Conservation (phyloP, 2,113 vertebrate genomes). For the Riparia riparia region DNA sequence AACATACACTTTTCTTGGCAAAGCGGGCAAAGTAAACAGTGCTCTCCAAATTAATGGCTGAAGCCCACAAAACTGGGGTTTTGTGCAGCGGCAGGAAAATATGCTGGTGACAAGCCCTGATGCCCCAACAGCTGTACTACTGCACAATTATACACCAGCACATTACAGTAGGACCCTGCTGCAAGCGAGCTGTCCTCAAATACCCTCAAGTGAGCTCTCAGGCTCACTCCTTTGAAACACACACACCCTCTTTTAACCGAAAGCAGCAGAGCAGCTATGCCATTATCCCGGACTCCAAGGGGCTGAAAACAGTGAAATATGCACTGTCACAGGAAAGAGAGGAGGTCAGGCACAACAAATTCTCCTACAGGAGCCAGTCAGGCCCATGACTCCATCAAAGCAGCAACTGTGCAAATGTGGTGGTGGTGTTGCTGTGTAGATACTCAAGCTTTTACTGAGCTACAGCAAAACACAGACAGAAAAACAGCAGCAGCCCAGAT, state of each 20-base stretch:
- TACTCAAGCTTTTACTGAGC: fast-evolving
- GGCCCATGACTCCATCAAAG: neutral
- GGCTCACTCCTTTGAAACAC: neutral
- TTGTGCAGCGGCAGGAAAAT: neutral
- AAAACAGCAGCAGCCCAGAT: neutral
- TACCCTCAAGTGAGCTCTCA: neutral
- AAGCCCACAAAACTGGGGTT: neutral
- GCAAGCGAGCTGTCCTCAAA: neutral
- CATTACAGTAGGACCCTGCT: neutral
- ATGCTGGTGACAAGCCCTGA: neutral
- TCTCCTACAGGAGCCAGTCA: neutral
- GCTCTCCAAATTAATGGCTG: neutral
- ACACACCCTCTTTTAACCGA: neutral
- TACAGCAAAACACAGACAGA: neutral
- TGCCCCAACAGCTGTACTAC: neutral
- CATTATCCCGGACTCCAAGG: neutral
- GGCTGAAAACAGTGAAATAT: neutral
- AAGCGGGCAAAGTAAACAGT: neutral
- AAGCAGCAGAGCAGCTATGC: neutral
- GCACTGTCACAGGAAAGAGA: fast-evolving
- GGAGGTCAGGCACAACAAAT: neutral
- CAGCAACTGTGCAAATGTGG: neutral
- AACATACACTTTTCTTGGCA: neutral
- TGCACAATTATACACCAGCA: neutral
- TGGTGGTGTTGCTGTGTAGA: fast-evolving